Evolutionary conservation across 2,888 invertebrate species (phyloP).

Genomic region (Tuberolachnus salignus): DNA sequence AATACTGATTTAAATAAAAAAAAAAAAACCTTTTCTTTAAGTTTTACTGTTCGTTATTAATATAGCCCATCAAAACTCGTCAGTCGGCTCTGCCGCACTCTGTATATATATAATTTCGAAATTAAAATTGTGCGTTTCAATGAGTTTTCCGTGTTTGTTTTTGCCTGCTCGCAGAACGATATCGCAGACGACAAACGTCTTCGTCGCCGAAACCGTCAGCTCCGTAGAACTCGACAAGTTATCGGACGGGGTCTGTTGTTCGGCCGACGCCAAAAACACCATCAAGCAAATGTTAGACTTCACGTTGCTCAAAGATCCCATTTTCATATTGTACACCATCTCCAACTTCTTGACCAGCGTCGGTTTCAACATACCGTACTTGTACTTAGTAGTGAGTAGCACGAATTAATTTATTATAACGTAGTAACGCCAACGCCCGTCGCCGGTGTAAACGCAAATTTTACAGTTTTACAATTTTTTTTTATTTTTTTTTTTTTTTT

Average conservation of each 20-base stretch:
- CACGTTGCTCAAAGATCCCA: constrained; percentile 78
- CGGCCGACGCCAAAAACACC: constrained; percentile 74
- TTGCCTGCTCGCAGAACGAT: constrained; percentile 33
- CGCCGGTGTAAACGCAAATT: background rate
- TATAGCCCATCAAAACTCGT: too few relatives aligned
- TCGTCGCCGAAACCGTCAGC: background rate
- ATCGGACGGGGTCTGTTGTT: constrained; percentile 63
- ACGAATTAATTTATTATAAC: too few relatives aligned
- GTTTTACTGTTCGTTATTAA: too few relatives aligned
- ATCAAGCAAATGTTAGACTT: constrained; percentile 85
- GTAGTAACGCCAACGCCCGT: background rate
- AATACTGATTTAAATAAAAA: too few relatives aligned
- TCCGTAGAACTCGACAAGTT: background rate
- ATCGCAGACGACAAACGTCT: constrained; percentile 28
- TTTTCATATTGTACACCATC: constrained; percentile 86
- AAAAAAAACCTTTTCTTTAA: too few relatives aligned
- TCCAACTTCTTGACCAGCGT: constrained; percentile 96
- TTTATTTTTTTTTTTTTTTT: background rate
- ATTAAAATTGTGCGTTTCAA: too few relatives aligned
- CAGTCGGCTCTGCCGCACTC: too few relatives aligned
- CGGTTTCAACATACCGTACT: constrained; percentile 92
- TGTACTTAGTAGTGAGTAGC: constrained; percentile 73
- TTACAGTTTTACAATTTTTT: too few relatives aligned
- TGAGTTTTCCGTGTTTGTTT: background rate
- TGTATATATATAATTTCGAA: too few relatives aligned